phyloP scores from a whole-genome alignment of 2,888 invertebrate species.

The Diadegma fenestrale region DNA sequence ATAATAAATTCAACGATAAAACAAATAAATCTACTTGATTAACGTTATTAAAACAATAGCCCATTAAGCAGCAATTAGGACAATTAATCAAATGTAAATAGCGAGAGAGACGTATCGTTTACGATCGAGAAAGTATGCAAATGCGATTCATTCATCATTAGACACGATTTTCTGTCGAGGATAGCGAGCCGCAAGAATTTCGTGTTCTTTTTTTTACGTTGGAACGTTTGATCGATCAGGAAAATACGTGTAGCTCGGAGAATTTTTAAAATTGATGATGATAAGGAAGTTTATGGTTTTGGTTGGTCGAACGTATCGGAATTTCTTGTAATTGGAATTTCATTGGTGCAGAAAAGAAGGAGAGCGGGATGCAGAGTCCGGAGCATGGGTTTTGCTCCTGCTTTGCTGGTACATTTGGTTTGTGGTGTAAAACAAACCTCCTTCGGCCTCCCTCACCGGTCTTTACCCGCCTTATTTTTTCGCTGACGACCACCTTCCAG shows the following conservation, averaged over 20 bases:
- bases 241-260: background rate
- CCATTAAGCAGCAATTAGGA: background rate
- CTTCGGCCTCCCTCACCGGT: constrained; percentile 75
- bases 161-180: background rate
- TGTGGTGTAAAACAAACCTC: constrained; percentile 81
- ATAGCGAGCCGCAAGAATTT: background rate
- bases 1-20: background rate
- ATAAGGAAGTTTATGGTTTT: constrained; percentile 27
- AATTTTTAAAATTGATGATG: background rate
- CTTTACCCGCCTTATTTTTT: constrained; percentile 83
- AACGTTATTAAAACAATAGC: background rate
- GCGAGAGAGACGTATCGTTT: background rate
- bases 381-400: constrained; percentile 52
- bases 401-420: constrained; percentile 70
- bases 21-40: background rate
- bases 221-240: background rate
- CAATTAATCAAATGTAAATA: background rate
- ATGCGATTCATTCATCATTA: background rate
- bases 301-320: constrained; percentile 4
- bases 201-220: background rate
- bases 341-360: constrained; percentile 55
- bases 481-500: constrained; percentile 83
- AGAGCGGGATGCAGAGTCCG: constrained; percentile 46
- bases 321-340: constrained; percentile 66
- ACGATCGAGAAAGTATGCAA: background rate